These are phyloP conservation scores for Bombyx mandarina DNA, from an alignment of 1,140 invertebrate genomes.

Conservation along the genomic window DNA sequence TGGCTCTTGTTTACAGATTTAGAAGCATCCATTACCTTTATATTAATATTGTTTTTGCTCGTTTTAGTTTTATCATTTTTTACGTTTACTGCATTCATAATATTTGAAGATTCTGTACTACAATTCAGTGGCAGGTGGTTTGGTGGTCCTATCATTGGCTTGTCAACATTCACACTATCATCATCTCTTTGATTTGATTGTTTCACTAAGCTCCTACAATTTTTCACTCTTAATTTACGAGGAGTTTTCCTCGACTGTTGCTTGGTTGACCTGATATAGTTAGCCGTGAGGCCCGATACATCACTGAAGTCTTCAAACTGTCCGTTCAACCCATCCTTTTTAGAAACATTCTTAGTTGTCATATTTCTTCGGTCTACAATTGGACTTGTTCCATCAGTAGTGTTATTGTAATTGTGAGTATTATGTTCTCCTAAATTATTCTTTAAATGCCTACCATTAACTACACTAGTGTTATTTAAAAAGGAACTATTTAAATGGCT, in stretches of 20 bases:
- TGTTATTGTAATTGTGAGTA: conserved; percentile 13
- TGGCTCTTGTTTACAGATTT: no score
- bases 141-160: conserved; percentile 31
- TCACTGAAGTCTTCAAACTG: conserved; percentile 60
- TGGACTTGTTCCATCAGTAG: background rate
- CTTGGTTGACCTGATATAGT: conserved; percentile 61
- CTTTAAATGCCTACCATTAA: conserved; percentile 25
- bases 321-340: conserved; percentile 36
- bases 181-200: conserved; percentile 29
- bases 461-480: conserved; percentile 24
- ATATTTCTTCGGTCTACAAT: no score
- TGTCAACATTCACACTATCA: conserved; percentile 46
- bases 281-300: conserved; percentile 61
- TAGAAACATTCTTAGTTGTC: conserved; percentile 9
- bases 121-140: conserved; percentile 29
- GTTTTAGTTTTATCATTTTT: conserved; percentile 16
- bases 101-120: conserved; percentile 54
- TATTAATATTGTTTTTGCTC: conserved; percentile 14
- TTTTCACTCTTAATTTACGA: conserved; percentile 37
- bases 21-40: no score
- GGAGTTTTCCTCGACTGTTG: conserved; percentile 39
- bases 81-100: conserved; percentile 45
- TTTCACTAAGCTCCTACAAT: conserved; percentile 33
- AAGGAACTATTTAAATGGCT: conserved; percentile 40
- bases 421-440: conserved; percentile 16